Evolutionary conservation across 2,888 invertebrate species (phyloP).

Genomic region (Dermolepida albohirtum): DNA sequence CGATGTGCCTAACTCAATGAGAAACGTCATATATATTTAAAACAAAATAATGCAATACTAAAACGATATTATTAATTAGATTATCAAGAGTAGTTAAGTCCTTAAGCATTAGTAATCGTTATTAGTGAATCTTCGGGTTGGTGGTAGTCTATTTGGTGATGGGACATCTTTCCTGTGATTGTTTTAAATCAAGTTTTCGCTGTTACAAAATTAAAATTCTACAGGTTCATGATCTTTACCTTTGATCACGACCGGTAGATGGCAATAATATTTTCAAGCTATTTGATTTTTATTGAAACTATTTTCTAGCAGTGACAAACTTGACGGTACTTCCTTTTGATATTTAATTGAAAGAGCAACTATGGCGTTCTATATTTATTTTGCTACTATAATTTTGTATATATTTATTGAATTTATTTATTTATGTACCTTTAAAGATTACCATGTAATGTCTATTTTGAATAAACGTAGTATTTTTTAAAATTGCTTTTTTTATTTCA

Average conservation of each 20-base stretch:
- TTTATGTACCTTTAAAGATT: constrained; percentile 33
- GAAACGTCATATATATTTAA: constrained; percentile 50
- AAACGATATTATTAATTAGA: constrained; percentile 20
- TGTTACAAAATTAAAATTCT: constrained; percentile 34
- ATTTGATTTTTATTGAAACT: neutral
- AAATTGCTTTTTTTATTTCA: constrained; percentile 1
- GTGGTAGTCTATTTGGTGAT: constrained; percentile 58
- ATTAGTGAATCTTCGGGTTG: constrained; percentile 57
- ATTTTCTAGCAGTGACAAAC: constrained; percentile 26
- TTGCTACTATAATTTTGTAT: constrained; percentile 18
- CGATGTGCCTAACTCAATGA: constrained; percentile 46
- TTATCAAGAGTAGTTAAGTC: constrained; percentile 13
- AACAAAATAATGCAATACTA: constrained; percentile 35
- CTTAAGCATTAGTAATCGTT: constrained; percentile 31
- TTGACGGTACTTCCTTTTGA: constrained; percentile 14
- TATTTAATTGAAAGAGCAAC: neutral
- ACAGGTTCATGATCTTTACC: neutral
- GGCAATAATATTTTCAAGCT: neutral
- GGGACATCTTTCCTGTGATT: constrained; percentile 45
- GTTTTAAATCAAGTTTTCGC: constrained; percentile 38
- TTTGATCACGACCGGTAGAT: neutral
- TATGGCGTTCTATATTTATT: constrained; percentile 9
- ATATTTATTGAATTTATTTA: constrained; percentile 33
- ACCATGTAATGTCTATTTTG: constrained; percentile 29
- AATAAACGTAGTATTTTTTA: constrained; percentile 26